Conservation (phyloP, 2,797 vertebrate species). For the Sebastes nivosus region DNA sequence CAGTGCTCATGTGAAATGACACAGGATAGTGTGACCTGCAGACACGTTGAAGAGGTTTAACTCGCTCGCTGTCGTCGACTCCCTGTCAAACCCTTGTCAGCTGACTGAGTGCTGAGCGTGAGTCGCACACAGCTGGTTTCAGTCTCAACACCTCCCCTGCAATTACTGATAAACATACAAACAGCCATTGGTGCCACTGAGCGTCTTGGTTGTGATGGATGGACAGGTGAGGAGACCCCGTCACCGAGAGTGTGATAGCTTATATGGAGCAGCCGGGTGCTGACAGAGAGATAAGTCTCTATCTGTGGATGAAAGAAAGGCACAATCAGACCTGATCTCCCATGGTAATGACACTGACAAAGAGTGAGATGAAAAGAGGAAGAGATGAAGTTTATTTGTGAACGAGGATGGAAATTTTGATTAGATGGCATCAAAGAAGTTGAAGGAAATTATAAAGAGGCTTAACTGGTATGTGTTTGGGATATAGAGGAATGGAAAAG, state of each 20-base stretch:
- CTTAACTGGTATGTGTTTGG: not conserved
- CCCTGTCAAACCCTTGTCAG: conserved; percentile 35
- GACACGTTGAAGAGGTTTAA: conserved; percentile 49
- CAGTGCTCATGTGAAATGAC: conserved; percentile 7
- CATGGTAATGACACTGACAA: conserved; percentile 20
- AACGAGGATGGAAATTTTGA: not conserved
- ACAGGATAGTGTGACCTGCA: conserved; percentile 29
- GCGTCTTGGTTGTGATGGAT: conserved; percentile 56
- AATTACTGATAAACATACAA: conserved; percentile 71
- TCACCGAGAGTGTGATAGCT: conserved; percentile 47
- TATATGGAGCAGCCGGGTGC: conserved; percentile 54
- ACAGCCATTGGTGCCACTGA: conserved; percentile 46
- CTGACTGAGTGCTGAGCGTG: conserved; percentile 37
- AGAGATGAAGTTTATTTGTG: not conserved
- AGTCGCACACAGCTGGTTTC: conserved; percentile 65
- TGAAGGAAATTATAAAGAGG: not conserved
- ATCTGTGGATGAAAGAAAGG: conserved; percentile 37
- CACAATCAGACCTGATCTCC: conserved; percentile 23
- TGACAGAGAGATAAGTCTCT: conserved; percentile 71
- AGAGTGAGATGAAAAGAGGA: conserved; percentile 1
- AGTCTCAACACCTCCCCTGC: conserved; percentile 60
- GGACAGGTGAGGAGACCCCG: conserved; percentile 70
- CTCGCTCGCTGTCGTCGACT: conserved; percentile 40
- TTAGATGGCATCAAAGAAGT: not conserved
- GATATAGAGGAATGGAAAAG: not conserved